Base-by-base conservation (phyloP, 2,113 vertebrate genomes). In the Garra rufa region DNA sequence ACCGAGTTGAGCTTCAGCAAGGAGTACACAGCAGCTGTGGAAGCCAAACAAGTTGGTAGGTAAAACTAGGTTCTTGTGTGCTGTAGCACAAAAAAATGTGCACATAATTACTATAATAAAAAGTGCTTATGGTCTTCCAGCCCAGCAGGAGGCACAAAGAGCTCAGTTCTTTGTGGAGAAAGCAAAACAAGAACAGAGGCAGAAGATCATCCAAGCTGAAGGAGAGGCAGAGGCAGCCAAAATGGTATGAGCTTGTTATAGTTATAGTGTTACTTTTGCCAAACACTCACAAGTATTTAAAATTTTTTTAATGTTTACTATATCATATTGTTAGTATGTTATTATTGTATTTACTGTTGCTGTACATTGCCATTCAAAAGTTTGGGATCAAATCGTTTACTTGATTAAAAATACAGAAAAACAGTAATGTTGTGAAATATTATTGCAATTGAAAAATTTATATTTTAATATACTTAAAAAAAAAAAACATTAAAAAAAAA, bases 11-110 rank as follows among this genome's bases (percentile, higher is more conserved):
- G 96, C 86, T 98, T 98, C 89, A 98, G 97, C 82, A 92, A 93
- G 0, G 96, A 99, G 86, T 97, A 98, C 92, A 98, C 96, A 0
- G 96, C 97, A 0, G 97, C 97, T 0, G 97, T 97, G 43, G 97
- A 99, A 91, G 95, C 97, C 76, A 99, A 98, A 73, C 97, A 98
- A 98, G 97, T 98, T 84, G 97, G 97, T 98, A 87, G 0, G 87
- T 84, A 59, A 46, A 50, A 48, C 17, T 8, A 2, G 9, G 26
- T 55, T 74, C 14, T 10, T 13, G 8, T 61, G 34, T 41, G n/a
- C 3, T 17, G 0, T 30, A 21, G 41, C 19, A 17, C 17, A 69
- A 13, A 28, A n/a, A 41, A 48, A 26, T 70, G 14, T 57, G 44
- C 2, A 24, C 3, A 24, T 4, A 15, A 6, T 76, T 71, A 15